phyloP scores from a whole-genome alignment of 2,888 invertebrate genomes.

The Synergus japonicus region DNA sequence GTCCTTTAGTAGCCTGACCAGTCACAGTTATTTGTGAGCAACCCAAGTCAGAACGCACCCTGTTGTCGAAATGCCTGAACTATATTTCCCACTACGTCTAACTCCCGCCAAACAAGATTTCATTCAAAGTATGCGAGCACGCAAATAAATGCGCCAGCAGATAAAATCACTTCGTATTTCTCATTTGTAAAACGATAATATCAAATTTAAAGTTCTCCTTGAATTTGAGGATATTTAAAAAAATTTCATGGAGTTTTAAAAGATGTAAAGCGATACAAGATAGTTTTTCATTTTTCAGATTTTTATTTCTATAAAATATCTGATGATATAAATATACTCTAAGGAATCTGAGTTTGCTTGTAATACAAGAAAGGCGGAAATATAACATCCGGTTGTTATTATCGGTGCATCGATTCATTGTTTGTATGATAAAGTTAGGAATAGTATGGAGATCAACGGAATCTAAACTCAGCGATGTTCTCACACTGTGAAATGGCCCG shows the following conservation, averaged over 20 bases:
- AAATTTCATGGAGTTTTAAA: too few relatives aligned
- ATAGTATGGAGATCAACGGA: slow-evolving; percentile 66
- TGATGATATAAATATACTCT: too few relatives aligned
- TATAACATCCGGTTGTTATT: neutral
- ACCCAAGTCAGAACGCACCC: slow-evolving; percentile 49
- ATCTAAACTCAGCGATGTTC: slow-evolving; percentile 73
- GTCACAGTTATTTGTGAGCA: slow-evolving; percentile 42
- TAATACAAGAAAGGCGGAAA: neutral
- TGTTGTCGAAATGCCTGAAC: slow-evolving; percentile 44
- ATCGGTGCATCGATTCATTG: slow-evolving; percentile 16
- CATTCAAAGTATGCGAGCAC: neutral
- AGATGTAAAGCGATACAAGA: too few relatives aligned
- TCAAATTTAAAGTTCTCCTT: too few relatives aligned
- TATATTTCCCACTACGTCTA: neutral
- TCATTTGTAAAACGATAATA: too few relatives aligned
- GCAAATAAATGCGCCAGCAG: neutral
- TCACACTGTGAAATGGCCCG: slow-evolving; percentile 70
- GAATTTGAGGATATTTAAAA: too few relatives aligned
- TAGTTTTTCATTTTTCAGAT: too few relatives aligned
- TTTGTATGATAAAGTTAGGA: slow-evolving; percentile 56
- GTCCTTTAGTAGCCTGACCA: slow-evolving; percentile 49
- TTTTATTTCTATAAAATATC: too few relatives aligned
- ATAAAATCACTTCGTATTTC: too few relatives aligned
- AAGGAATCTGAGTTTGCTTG: neutral
- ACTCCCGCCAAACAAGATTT: neutral